Conservation (phyloP, 2,113 vertebrate genomes). For the Colossoma macropomum region DNA sequence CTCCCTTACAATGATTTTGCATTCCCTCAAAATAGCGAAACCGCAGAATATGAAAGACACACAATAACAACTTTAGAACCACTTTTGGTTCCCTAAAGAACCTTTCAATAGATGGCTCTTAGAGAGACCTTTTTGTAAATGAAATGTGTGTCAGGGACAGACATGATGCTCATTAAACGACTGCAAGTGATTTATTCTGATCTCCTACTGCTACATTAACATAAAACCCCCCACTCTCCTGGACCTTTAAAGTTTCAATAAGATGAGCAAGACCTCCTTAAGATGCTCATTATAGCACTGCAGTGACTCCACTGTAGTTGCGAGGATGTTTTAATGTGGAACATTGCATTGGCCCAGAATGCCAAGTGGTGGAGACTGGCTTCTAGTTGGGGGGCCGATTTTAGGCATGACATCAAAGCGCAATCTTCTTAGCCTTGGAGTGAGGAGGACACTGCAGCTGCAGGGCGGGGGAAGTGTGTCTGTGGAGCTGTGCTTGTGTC, state of each 20-base stretch:
- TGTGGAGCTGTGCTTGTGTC: not conserved
- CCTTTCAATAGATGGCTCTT: too few relatives aligned
- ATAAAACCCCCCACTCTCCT: not conserved
- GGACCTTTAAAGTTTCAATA: not conserved
- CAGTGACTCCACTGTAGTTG: slow-evolving; percentile 16
- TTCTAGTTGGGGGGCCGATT: slow-evolving; percentile 45
- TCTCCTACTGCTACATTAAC: not conserved
- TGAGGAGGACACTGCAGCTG: slow-evolving; percentile 11
- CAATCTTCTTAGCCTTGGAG: slow-evolving; percentile 37
- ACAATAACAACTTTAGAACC: too few relatives aligned
- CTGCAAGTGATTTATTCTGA: not conserved
- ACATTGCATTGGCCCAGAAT: slow-evolving; percentile 32
- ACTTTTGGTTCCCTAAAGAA: too few relatives aligned
- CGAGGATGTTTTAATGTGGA: slow-evolving; percentile 37
- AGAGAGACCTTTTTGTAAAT: too few relatives aligned
- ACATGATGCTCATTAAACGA: not conserved
- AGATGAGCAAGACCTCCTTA: slow-evolving; percentile 12
- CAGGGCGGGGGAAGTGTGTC: not conserved
- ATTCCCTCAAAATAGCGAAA: too few relatives aligned
- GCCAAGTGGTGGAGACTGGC: slow-evolving; percentile 29
- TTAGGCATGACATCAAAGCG: slow-evolving; percentile 58
- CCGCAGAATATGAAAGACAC: too few relatives aligned
- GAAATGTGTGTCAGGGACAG: too few relatives aligned
- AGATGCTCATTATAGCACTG: slow-evolving; percentile 1
- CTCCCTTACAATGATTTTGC: too few relatives aligned